These are phyloP conservation scores for Salvator merianae DNA, from an alignment of 2,113 vertebrate species.

Conservation along the genomic window DNA sequence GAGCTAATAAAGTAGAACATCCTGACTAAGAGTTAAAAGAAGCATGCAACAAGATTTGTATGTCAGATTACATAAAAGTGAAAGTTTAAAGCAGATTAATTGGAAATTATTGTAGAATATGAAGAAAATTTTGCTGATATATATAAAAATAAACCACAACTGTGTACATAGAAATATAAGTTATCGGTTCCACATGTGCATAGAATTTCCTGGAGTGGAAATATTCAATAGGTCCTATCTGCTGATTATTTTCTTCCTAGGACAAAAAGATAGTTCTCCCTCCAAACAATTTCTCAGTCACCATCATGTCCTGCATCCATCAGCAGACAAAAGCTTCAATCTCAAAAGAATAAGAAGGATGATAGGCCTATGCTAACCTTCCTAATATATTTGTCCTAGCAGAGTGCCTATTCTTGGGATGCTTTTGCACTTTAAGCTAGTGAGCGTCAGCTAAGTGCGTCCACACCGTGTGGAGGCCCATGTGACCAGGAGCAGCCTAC, in stretches of 20 bases:
- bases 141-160: slow-evolving; percentile 10
- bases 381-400: no score
- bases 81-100: slow-evolving; percentile 68
- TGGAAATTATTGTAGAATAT: slow-evolving; percentile 53
- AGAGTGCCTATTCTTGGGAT: no score
- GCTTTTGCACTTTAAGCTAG: no score
- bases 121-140: slow-evolving; percentile 47
- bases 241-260: slow-evolving; percentile 39
- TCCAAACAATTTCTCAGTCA: background rate
- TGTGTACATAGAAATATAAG: slow-evolving; percentile 35
- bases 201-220: slow-evolving; percentile 36
- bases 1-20: slow-evolving; percentile 70
- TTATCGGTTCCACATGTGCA: slow-evolving; percentile 48
- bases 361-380: no score
- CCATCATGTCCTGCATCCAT: no score
- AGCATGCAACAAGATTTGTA: slow-evolving; percentile 61
- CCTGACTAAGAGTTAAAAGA: slow-evolving; percentile 62
- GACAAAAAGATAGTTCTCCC: slow-evolving; percentile 23
- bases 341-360: no score
- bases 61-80: slow-evolving; percentile 63
- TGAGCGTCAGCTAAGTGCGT: no score
- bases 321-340: no score
- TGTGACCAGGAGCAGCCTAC: no score
- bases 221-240: background rate
- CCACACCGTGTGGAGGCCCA: no score